phyloP scores from a whole-genome alignment of 2,113 vertebrate species.

The Glaucomys volans region DNA sequence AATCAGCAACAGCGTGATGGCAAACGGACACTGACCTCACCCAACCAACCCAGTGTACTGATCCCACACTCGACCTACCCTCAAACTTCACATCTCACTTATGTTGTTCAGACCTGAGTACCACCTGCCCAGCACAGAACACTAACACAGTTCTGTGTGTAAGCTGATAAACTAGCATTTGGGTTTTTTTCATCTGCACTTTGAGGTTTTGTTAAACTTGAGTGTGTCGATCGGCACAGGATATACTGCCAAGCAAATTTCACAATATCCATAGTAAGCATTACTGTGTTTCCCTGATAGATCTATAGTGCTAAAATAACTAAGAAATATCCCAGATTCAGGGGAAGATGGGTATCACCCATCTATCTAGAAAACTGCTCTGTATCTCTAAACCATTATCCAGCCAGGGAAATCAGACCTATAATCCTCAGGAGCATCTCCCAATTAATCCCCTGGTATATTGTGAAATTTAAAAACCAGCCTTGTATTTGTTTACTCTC shows the following conservation, averaged over 20 bases:
- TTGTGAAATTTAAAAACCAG: background rate
- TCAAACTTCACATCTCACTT: background rate
- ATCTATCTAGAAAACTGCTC: background rate
- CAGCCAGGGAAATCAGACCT: background rate
- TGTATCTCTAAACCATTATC: background rate
- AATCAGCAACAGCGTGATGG: background rate
- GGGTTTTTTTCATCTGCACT: background rate
- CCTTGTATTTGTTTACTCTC: background rate
- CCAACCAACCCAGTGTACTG: background rate
- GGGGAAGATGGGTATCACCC: background rate
- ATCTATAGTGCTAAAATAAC: background rate
- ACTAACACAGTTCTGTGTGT: background rate
- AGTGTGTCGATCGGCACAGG: background rate
- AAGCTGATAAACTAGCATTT: background rate
- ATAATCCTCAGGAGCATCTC: background rate
- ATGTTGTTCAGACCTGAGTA: background rate
- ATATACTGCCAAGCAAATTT: background rate
- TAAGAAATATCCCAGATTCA: background rate
- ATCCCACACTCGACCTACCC: background rate
- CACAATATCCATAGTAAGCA: background rate
- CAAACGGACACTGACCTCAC: background rate
- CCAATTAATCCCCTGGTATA: background rate
- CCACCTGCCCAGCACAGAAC: background rate
- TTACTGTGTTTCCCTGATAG: background rate
- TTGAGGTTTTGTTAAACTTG: background rate